A percentile compares a stretch with the other conserved stretches of the same genome.
Evolutionary conservation across 1,140 invertebrate species (phyloP).

Genomic region (Eueides isabella): DNA sequence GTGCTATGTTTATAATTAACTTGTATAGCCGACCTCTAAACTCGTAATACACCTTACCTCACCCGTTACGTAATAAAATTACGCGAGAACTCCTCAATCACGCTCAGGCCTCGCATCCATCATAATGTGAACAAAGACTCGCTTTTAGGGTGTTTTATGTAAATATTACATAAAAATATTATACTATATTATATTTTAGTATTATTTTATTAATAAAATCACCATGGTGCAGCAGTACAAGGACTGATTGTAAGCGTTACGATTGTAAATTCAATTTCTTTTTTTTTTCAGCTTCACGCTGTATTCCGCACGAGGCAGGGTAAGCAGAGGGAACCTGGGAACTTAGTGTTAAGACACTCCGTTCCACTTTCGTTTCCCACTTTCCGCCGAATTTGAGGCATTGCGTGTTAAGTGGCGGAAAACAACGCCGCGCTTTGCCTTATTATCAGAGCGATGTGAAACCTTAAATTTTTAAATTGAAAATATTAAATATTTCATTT

Average conservation of each 20-base stretch:
- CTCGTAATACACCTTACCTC: slow-evolving; percentile 6
- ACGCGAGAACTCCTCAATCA: slow-evolving; percentile 29
- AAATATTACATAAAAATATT: not conserved
- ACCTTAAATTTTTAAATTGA: too few species aligned
- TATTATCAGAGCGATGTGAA: too few species aligned
- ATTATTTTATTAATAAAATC: not conserved
- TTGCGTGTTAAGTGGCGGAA: too few species aligned
- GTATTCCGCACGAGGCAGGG: too few species aligned
- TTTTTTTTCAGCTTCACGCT: too few species aligned
- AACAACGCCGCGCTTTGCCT: too few species aligned
- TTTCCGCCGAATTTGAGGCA: too few species aligned
- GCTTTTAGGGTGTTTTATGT: slow-evolving; percentile 16
- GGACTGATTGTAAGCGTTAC: not conserved
- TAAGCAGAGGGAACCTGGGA: too few species aligned
- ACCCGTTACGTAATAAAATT: slow-evolving; percentile 31
- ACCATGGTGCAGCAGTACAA: too few species aligned
- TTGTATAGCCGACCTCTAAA: slow-evolving; percentile 15
- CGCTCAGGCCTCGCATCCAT: slow-evolving; percentile 27
- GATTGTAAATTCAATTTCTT: not conserved
- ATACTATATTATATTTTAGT: not conserved
- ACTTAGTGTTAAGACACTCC: too few species aligned
- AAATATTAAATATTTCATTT: too few species aligned
- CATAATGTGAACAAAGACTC: slow-evolving; percentile 30
- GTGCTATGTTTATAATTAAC: not conserved
- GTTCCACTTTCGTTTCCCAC: too few species aligned